Evolutionary conservation across 2,113 vertebrate species (phyloP).

Genomic region (Anguilla rostrata): DNA sequence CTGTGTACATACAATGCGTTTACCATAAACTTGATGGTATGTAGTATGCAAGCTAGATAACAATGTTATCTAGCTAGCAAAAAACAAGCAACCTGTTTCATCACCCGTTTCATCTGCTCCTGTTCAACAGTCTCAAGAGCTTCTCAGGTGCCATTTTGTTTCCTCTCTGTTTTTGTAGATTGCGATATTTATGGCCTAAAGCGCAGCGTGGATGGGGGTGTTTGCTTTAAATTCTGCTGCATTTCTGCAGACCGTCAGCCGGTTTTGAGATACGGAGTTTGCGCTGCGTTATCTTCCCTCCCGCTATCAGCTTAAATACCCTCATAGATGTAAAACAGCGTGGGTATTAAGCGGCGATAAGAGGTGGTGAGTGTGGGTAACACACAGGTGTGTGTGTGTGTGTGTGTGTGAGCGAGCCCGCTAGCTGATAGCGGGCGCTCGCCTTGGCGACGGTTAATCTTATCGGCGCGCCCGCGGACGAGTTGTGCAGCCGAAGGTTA

Average conservation of each 20-base stretch:
- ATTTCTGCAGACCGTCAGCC: conserved; percentile 1
- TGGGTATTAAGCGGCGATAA: conserved; percentile 20
- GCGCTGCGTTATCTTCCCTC: background rate
- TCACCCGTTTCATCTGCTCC: background rate
- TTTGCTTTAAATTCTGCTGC: background rate
- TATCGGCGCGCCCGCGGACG: conserved; percentile 46
- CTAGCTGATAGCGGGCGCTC: conserved; percentile 39
- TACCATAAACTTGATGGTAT: background rate
- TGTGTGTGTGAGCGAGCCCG: background rate
- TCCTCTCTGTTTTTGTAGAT: background rate
- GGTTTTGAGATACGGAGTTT: background rate
- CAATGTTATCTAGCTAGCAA: background rate
- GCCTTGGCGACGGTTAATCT: conserved; percentile 49
- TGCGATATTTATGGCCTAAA: background rate
- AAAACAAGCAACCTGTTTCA: background rate
- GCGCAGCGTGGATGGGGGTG: background rate
- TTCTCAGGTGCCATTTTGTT: background rate
- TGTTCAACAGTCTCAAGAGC: background rate
- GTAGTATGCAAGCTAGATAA: background rate
- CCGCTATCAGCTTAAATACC: conserved; percentile 14
- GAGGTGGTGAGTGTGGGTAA: background rate
- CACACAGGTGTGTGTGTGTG: conserved; percentile 8
- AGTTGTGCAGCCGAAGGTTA: conserved; percentile 45
- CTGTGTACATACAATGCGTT: background rate
- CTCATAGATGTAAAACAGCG: conserved; percentile 21